A percentile compares a stretch with the other conserved stretches of the same genome.
Evolutionary conservation across 2,888 invertebrate species (phyloP).

Genomic region (Leptodirus hochenwartii): DNA sequence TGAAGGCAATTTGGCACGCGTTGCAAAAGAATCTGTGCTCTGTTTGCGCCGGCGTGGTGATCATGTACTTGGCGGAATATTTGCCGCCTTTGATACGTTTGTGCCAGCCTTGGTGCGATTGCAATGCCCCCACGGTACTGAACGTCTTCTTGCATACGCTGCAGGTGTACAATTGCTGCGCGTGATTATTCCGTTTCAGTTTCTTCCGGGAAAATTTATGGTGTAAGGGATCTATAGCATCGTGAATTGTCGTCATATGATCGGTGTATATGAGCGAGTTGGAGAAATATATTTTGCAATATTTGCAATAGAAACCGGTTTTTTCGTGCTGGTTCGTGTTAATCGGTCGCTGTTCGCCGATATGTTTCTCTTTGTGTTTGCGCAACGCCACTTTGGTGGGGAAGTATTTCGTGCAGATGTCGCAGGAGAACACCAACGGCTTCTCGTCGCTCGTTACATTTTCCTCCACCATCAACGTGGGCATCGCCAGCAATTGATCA

Average conservation of each 20-base stretch:
- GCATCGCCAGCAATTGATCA: conserved; percentile 6
- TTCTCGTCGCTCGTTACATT: conserved; percentile 10
- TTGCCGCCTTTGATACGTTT: conserved; percentile 34
- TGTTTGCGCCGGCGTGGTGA: too few relatives aligned
- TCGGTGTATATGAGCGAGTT: conserved; percentile 16
- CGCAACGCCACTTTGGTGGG: conserved; percentile 23
- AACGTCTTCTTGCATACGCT: conserved; percentile 44
- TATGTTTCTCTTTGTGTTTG: conserved; percentile 24
- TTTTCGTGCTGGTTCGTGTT: conserved; percentile 10
- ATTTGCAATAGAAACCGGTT: conserved; percentile 20
- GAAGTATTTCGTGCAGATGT: conserved; percentile 27
- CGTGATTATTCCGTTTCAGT: conserved; percentile 8
- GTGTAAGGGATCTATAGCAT: conserved; percentile 11
- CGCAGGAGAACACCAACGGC: conserved; percentile 24
- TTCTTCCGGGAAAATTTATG: too few relatives aligned
- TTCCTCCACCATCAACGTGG: conserved; percentile 24
- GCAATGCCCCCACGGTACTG: conserved; percentile 37
- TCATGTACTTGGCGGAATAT: too few relatives aligned
- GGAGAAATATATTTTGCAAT: conserved; percentile 21
- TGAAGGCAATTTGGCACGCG: conserved; percentile 19
- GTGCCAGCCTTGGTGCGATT: conserved; percentile 42
- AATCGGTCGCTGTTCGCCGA: conserved; percentile 6
- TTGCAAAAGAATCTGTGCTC: too few relatives aligned
- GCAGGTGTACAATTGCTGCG: conserved; percentile 29
- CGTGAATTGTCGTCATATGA: conserved; percentile 23